Conservation (phyloP, 2,888 invertebrate species). For the Dexiosoma caninum region DNA sequence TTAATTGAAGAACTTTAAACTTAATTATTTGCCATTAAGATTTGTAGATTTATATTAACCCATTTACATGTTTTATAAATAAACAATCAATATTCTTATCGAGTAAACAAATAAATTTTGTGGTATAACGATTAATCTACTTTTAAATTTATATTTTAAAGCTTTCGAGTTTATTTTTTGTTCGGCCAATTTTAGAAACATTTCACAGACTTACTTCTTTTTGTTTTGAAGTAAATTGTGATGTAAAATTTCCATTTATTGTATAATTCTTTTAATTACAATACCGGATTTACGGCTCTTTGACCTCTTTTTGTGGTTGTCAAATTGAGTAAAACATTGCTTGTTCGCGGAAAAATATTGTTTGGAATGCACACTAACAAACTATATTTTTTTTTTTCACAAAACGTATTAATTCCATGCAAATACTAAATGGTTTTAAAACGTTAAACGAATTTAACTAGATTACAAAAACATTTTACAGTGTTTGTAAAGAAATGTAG, state of each 20-base stretch:
- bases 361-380: background rate
- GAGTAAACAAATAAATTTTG: background rate
- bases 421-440: background rate
- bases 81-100: background rate
- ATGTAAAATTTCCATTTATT: constrained; percentile 43
- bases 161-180: background rate
- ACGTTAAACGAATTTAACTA: background rate
- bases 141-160: constrained; percentile 1
- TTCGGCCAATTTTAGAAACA: constrained; percentile 7
- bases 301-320: constrained; percentile 65
- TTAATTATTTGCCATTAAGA: background rate
- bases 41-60: constrained; percentile 26
- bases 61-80: constrained; percentile 45
- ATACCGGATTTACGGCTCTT: constrained; percentile 67
- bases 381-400: background rate
- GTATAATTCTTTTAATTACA: constrained; percentile 54
- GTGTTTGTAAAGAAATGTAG: background rate
- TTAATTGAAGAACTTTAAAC: background rate
- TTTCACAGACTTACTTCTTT: constrained; percentile 17
- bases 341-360: background rate
- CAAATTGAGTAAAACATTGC: constrained; percentile 48
- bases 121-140: constrained; percentile 46
- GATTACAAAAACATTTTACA: background rate
- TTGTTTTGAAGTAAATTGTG: background rate
- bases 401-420: background rate